These are phyloP conservation scores for Acrobasis repandana DNA, from an alignment of 2,888 invertebrate genomes.

Conservation along the genomic window DNA sequence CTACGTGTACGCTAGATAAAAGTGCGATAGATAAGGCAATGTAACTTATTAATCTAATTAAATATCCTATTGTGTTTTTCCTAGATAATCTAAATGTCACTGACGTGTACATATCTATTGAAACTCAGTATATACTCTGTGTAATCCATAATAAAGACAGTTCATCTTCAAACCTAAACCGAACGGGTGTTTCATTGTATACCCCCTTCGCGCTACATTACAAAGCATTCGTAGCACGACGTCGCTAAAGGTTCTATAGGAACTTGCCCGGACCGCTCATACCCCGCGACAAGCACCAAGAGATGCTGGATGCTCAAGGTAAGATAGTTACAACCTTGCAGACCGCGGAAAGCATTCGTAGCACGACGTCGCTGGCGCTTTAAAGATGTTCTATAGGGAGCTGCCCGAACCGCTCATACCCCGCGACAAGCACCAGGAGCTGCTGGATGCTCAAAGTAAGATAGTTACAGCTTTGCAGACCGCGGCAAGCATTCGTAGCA, in stretches of 20 bases:
- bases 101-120: too few species aligned
- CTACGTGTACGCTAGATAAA: too few species aligned
- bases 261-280: slow-evolving; percentile 93
- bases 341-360: slow-evolving; percentile 87
- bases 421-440: slow-evolving; percentile 85
- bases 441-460: slow-evolving; percentile 86
- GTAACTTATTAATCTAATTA: too few species aligned
- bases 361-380: slow-evolving; percentile 93
- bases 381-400: slow-evolving; percentile 95
- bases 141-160: too few species aligned
- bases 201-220: too few species aligned
- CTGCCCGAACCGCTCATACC: slow-evolving; percentile 92
- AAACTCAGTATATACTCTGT: too few species aligned
- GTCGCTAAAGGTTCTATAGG: slow-evolving; percentile 95
- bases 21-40: too few species aligned
- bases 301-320: slow-evolving; percentile 87
- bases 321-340: slow-evolving; percentile 30
- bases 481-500: too few species aligned
- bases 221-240: slow-evolving; percentile 94
- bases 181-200: too few species aligned
- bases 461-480: not conserved
- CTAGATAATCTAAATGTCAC: too few species aligned
- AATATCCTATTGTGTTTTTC: too few species aligned
- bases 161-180: too few species aligned
- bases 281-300: slow-evolving; percentile 86